Conservation (phyloP, 2,113 vertebrate genomes). For the Oncorhynchus nerka region DNA sequence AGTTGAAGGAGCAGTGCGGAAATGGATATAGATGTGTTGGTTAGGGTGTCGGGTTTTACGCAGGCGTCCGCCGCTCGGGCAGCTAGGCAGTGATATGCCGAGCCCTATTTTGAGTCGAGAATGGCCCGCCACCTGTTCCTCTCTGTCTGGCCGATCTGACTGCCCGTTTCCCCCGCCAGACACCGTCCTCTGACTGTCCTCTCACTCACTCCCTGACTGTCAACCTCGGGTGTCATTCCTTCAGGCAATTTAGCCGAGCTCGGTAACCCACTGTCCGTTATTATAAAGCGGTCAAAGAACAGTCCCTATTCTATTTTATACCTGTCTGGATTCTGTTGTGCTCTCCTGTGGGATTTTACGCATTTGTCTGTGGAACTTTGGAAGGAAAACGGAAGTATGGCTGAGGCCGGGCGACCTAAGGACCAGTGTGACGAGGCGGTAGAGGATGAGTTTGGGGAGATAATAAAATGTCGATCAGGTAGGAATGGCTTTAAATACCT, state of each 20-base stretch:
- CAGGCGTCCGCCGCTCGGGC: conserved; percentile 60
- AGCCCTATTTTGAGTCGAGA: conserved; percentile 78
- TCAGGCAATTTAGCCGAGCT: conserved; percentile 10
- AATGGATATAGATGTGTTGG: conserved; percentile 64
- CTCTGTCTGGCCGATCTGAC: conserved; percentile 49
- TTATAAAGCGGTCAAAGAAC: not conserved
- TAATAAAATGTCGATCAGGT: conserved; percentile 92
- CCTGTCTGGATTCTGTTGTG: conserved; percentile 18
- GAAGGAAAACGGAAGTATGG: conserved; percentile 66
- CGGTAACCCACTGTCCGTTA: not conserved
- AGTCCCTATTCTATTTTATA: conserved; percentile 2
- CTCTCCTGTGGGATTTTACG: conserved; percentile 39
- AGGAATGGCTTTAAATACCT: conserved; percentile 49
- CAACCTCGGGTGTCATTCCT: conserved; percentile 2
- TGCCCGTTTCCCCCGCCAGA: conserved; percentile 25
- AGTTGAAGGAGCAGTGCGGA: conserved; percentile 43
- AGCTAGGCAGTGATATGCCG: conserved; percentile 19
- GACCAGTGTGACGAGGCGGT: conserved; percentile 73
- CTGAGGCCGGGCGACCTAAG: conserved; percentile 71
- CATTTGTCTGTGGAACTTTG: not conserved
- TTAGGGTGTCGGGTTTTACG: conserved; percentile 64
- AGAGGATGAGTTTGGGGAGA: conserved; percentile 86
- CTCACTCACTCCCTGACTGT: not conserved
- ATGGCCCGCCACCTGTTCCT: conserved; percentile 65
- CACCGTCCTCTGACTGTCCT: conserved; percentile 8